These are phyloP conservation scores for Malurus leucopterus DNA, from an alignment of 2,797 vertebrate genomes.

Conservation along the genomic window DNA sequence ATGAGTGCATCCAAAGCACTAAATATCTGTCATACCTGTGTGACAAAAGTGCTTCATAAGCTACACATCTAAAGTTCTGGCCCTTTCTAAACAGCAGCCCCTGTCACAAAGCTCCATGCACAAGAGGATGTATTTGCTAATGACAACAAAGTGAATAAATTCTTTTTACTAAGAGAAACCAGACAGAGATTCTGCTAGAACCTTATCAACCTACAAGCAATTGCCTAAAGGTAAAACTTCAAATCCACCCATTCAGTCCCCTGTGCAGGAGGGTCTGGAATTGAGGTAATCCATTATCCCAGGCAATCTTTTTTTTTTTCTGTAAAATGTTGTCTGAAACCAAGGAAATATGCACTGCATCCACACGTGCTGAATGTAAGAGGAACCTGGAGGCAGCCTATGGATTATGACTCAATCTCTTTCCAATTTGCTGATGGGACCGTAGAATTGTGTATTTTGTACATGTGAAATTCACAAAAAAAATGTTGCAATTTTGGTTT, in stretches of 20 bases:
- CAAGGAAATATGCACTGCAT: not conserved
- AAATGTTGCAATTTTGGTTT: not conserved
- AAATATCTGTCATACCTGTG: not conserved
- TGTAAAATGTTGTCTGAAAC: not conserved
- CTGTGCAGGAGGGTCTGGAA: not conserved
- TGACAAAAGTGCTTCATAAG: not conserved
- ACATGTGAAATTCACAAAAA: not conserved
- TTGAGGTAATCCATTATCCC: not conserved
- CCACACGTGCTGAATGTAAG: not conserved
- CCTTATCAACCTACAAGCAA: not conserved
- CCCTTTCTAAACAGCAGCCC: not conserved
- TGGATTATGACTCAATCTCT: slow-evolving; percentile 10
- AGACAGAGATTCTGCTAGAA: not conserved
- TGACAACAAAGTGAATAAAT: not conserved
- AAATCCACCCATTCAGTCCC: not conserved
- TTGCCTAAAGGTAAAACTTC: not conserved
- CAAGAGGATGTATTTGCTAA: not conserved
- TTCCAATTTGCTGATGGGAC: not conserved
- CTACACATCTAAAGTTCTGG: not conserved
- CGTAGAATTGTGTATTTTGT: not conserved
- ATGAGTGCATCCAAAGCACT: not conserved
- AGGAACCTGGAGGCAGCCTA: not conserved
- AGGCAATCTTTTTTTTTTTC: not conserved
- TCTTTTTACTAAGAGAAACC: not conserved
- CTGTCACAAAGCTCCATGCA: not conserved